Base-by-base conservation (phyloP, 1,140 invertebrate species). In the Cydia fagiglandana region DNA sequence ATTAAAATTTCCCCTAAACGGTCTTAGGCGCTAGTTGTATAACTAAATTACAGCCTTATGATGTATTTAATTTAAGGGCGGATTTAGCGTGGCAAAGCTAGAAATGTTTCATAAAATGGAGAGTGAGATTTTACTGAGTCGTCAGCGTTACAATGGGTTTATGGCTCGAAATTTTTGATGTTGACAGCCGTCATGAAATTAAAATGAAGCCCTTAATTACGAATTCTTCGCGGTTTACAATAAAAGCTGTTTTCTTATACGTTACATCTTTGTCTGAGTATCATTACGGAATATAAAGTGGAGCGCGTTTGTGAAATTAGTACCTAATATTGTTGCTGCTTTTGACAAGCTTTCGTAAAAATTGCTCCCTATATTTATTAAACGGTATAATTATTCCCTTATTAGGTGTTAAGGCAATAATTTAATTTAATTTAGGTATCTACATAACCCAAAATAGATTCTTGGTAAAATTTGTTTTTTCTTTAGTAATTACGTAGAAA, bases 111-210 rank as follows among this genome's bases (percentile, higher is more conserved):
- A 76, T 76, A 75, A 80, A 80, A 80, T 24, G 77, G 4, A n/a
- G 76, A 50, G 76, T 73, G 76, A 76, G 76, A 80, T 76, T 78
- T 78, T 78, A 80, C 64, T 76, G 66, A 76, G 74, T 75, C 75
- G 76, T 77, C 75, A 80, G 75, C 75, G 76, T 77, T 74, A 80
- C 79, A 74, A 75, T 68, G 74, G 56, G 74, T 76, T 79, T 66
- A 75, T 68, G 74, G 56, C 64, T 77, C 73, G 78, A 77, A 79
- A 77, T 79, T 77, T 77, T 80, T 77, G 79, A 77, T 77, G 75
- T 75, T 80, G 79, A 77, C 79, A 80, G 64, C 64, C 79, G 76
- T 73, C 73, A 76, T 78, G 75, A 78, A 76, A 78, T 78, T 78
- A 78, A 76, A 76, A 76, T 34, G 56, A 64, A 75, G 61, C 73